Evolutionary conservation across 2,888 invertebrate species (phyloP).

Genomic region (Scaptomyza tumidula): DNA sequence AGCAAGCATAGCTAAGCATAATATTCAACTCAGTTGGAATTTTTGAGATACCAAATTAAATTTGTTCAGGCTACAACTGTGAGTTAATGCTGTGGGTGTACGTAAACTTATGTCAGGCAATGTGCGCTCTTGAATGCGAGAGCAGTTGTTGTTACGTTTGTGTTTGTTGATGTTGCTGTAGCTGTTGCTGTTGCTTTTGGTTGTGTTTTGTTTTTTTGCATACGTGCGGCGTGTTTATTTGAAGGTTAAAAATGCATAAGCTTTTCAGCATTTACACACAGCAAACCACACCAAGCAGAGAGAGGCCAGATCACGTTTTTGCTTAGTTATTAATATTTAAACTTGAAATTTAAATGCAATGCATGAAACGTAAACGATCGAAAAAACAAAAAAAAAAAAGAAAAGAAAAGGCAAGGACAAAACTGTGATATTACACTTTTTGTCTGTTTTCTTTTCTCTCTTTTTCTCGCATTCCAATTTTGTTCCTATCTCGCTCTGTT

Average conservation of each 20-base stretch:
- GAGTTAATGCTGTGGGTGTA: not conserved
- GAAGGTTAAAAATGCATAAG: constrained; percentile 70
- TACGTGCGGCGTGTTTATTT: constrained; percentile 66
- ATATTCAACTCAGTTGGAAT: no score
- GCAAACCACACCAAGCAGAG: constrained; percentile 4
- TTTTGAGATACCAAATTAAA: not conserved
- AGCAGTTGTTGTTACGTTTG: constrained; percentile 10
- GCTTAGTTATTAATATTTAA: constrained; percentile 74
- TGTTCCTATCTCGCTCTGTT: not conserved
- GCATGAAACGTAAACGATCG: constrained; percentile 63
- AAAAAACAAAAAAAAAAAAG: not conserved
- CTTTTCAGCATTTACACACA: constrained; percentile 37
- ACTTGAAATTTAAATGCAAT: constrained; percentile 71
- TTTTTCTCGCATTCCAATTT: no score
- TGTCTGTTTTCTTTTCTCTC: constrained; percentile 12
- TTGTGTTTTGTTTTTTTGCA: constrained; percentile 14
- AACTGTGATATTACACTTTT: constrained; percentile 49
- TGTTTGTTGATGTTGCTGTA: no score
- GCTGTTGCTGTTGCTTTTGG: no score
- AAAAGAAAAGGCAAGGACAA: constrained; percentile 40
- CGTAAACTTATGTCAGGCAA: constrained; percentile 35
- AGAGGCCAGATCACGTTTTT: constrained; percentile 49
- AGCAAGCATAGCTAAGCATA: no score
- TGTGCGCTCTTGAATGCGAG: constrained; percentile 14
- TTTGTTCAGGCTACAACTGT: not conserved